Evolutionary conservation across 2,797 vertebrate species (phyloP).

Genomic region (Pseudotriccus pelzelni): DNA sequence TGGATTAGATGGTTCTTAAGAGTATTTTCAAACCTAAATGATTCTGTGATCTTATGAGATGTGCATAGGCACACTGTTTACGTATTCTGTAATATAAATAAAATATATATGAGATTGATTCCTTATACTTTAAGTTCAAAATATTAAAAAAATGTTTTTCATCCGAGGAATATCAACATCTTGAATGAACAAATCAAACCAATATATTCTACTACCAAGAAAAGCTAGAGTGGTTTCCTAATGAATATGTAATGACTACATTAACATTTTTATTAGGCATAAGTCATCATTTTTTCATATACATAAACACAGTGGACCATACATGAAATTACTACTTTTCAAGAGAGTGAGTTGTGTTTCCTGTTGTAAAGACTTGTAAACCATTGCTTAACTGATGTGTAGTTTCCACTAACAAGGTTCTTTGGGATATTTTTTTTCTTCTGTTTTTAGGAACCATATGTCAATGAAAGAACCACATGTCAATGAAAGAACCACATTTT

Average conservation of each 20-base stretch:
- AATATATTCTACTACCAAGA: neutral
- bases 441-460: neutral
- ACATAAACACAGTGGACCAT: constrained; percentile 30
- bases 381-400: neutral
- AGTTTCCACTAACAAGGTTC: constrained; percentile 12
- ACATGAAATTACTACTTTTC: constrained; percentile 41
- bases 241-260: constrained; percentile 12
- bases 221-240: constrained; percentile 5
- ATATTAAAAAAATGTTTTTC: neutral
- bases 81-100: neutral
- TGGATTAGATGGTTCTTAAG: neutral
- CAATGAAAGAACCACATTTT: neutral
- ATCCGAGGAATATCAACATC: neutral
- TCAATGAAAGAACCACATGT: neutral
- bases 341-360: neutral
- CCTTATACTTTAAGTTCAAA: neutral
- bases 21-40: neutral
- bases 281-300: constrained; percentile 19
- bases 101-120: neutral
- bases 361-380: constrained; percentile 8
- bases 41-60: neutral
- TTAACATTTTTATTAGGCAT: constrained; percentile 49
- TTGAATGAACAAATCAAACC: constrained; percentile 1
- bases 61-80: neutral
- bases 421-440: constrained; percentile 18